Conservation (phyloP, 2,888 invertebrate species). For the Siphonodentalium dalli region DNA sequence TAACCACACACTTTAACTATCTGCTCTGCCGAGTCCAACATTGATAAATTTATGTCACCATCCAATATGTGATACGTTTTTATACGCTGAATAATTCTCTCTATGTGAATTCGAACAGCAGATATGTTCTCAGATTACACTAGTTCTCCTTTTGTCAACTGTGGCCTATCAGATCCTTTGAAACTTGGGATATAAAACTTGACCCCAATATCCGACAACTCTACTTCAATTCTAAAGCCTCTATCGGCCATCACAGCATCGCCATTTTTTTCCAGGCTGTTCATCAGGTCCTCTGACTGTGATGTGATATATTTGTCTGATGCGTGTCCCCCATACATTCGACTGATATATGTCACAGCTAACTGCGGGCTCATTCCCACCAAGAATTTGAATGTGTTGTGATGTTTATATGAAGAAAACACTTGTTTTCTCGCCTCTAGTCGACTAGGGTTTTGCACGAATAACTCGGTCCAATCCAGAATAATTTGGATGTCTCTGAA, state of each 20-base stretch:
- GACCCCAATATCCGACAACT: conserved; percentile 13
- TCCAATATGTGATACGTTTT: conserved; percentile 14
- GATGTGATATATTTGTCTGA: conserved; percentile 21
- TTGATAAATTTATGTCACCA: conserved; percentile 7
- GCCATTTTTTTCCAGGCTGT: conserved; percentile 3
- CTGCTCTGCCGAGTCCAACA: conserved; percentile 19
- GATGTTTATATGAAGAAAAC: conserved; percentile 21
- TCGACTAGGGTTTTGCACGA: conserved; percentile 12
- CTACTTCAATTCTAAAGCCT: conserved; percentile 12
- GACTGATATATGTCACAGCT: conserved; percentile 22
- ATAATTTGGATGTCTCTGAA: conserved; percentile 9
- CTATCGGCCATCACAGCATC: conserved; percentile 23
- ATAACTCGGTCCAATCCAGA: conserved; percentile 20
- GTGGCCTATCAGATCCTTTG: conserved; percentile 16
- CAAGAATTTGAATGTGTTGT: conserved; percentile 19
- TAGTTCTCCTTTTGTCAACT: conserved; percentile 4
- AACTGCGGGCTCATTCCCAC: conserved; percentile 22
- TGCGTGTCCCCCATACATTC: conserved; percentile 20
- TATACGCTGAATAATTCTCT: conserved; percentile 15
- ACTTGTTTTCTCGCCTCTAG: conserved; percentile 13
- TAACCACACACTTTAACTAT: conserved; percentile 20
- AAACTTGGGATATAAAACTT: conserved; percentile 20
- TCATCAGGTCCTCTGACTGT: conserved; percentile 3
- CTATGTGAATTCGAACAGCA: conserved; percentile 16
- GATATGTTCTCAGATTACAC: conserved; percentile 13